phyloP scores from a whole-genome alignment of 37 sponge, comb jelly and placozoan genomes.

The Ephydatia muelleri region DNA sequence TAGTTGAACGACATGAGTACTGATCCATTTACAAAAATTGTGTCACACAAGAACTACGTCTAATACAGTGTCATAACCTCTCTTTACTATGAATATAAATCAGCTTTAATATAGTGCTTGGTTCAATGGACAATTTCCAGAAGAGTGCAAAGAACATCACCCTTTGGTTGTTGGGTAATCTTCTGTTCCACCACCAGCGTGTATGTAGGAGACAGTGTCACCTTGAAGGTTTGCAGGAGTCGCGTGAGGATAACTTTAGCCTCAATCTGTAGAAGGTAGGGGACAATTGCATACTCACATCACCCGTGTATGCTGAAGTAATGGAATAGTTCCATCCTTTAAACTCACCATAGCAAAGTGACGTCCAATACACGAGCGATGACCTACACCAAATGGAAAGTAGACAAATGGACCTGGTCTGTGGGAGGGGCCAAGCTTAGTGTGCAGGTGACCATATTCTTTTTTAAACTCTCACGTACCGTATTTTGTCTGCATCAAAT shows the following conservation, averaged over 20 bases:
- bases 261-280: not conserved
- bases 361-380: conserved; percentile 18
- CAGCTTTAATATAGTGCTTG: too few species aligned
- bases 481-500: conserved; percentile 10
- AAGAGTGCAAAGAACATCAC: not conserved
- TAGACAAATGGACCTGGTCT: not conserved
- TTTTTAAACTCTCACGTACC: not conserved
- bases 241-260: not conserved
- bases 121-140: not conserved
- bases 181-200: not conserved
- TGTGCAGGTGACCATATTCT: too few species aligned
- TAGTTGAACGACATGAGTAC: too few species aligned
- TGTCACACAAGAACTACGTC: too few species aligned
- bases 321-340: too few species aligned
- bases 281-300: not conserved
- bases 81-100: too few species aligned
- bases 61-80: too few species aligned
- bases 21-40: too few species aligned
- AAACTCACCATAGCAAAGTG: conserved; percentile 23
- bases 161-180: conserved; percentile 2
- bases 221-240: conserved; percentile 11
- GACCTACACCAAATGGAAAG: conserved; percentile 13
- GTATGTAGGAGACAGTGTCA: not conserved
- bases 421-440: too few species aligned
- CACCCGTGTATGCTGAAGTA: too few species aligned